Base-by-base conservation (phyloP, 2,113 vertebrate genomes). In the Cebidichthys violaceus region DNA sequence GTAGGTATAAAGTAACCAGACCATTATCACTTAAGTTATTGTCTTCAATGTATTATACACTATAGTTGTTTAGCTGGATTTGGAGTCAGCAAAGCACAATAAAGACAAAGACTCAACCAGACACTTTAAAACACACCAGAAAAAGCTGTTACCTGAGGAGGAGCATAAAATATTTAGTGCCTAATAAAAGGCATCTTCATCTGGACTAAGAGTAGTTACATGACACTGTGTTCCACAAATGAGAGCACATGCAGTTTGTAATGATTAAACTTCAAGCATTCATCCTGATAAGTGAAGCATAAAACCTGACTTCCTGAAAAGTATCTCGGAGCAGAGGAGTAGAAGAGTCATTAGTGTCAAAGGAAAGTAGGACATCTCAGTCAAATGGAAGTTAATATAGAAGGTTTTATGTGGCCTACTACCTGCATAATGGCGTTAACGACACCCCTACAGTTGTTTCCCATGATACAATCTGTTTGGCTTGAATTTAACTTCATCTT, bases 111-210 rank as follows among this genome's bases (percentile, higher is more conserved):
- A 65, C 22, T 15, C 35, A 64, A 69, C 4, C 1, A 77, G 31
- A 80, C 66, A 57, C 77, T 65, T 87, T 29, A 81, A 69, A 79
- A 80, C 31, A 72, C 75, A 83, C 76, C 79, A 85, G 81, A 90
- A 79, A 78, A 79, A 77, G 62, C 68, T 15, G 59, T 79, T 87
- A 90, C 90, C 92, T 89, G 90, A 92, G 90, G 70, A 86, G 71
- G 59, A 78, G 64, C 70, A 81, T 81, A 4, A 91, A 88, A 82
- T 82, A 79, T 76, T 86, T 70, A 88, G 45, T 55, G 62, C 52
- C 54, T 35, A 71, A 83, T 77, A 85, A 85, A 78, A 71, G 37
- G 33, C 59, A 72, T 70, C 52, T 69, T 77, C 17, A 75, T 43
- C 43, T 61, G 39, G 59, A n/a, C 73, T 72, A 67, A 70, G 81